Percentiles rank a stretch among this genome's conserved stretches.
phyloP scores from a whole-genome alignment of 2,888 invertebrate species.

The Caenorhabditis sinica region DNA sequence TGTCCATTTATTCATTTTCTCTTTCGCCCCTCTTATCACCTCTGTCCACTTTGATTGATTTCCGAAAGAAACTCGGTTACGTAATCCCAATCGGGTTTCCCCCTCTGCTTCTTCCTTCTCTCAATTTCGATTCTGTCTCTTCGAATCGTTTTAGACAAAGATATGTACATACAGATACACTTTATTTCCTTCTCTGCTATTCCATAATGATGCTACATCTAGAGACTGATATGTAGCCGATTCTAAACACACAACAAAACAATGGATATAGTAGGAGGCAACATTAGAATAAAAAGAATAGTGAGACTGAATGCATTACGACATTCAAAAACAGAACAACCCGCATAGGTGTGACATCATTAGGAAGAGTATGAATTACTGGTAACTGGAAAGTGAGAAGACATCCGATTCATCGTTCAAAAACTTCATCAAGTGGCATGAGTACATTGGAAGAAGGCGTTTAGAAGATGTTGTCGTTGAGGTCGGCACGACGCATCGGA shows the following conservation, averaged over 20 bases:
- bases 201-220: conserved; percentile 48
- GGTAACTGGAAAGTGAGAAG: conserved; percentile 18
- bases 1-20: conserved; percentile 45
- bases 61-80: conserved; percentile 56
- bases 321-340: conserved; percentile 32
- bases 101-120: conserved; percentile 4
- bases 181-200: conserved; percentile 34
- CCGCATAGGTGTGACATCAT: conserved; percentile 51
- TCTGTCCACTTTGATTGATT: conserved; percentile 51
- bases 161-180: conserved; percentile 24
- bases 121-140: conserved; percentile 57
- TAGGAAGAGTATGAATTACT: conserved; percentile 33
- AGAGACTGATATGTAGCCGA: conserved; percentile 38
- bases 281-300: conserved; percentile 10
- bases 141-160: conserved; percentile 45
- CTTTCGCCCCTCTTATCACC: conserved; percentile 51
- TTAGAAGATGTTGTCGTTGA: conserved; percentile 65
- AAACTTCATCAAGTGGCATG: conserved; percentile 57
- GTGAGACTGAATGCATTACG: conserved; percentile 22
- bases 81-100: conserved; percentile 56
- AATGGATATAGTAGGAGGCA: conserved; percentile 36
- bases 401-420: conserved; percentile 14
- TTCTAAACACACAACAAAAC: conserved; percentile 1
- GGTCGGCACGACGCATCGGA: conserved; percentile 63
- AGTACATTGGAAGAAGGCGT: conserved; percentile 46